A percentile compares a stretch with the other conserved stretches of the same genome.
phyloP scores from a whole-genome alignment of 2,113 vertebrate genomes.

The Hyperoodon ampullatus region DNA sequence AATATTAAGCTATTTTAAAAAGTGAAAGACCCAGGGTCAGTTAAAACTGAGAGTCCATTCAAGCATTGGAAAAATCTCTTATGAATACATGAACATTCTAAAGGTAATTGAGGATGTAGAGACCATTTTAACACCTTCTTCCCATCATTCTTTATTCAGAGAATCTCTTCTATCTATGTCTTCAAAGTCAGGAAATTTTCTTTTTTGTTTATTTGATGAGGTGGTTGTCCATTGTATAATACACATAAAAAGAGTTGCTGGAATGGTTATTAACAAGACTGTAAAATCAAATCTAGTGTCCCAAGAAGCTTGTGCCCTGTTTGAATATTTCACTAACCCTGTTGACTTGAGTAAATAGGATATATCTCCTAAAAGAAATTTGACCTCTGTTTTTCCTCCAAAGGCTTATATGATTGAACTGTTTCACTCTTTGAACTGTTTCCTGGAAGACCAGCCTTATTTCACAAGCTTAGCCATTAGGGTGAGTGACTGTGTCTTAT shows the following conservation, averaged over 20 bases:
- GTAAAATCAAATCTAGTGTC: not conserved
- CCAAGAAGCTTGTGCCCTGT: not conserved
- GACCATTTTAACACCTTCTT: not conserved
- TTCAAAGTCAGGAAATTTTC: not conserved
- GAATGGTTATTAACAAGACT: not conserved
- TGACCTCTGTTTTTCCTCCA: not conserved
- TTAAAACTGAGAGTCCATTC: not conserved
- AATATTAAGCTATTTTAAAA: conserved; percentile 1
- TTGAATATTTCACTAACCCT: not conserved
- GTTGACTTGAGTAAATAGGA: not conserved
- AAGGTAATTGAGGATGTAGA: not conserved
- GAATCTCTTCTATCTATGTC: not conserved
- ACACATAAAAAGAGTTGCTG: not conserved
- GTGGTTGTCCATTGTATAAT: not conserved
- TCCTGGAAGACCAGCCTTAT: not conserved
- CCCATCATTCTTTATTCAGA: not conserved
- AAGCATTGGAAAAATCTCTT: not conserved
- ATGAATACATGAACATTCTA: not conserved
- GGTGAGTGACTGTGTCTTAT: not conserved
- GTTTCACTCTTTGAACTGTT: not conserved
- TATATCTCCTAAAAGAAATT: not conserved
- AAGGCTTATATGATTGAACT: not conserved
- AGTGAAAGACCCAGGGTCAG: not conserved
- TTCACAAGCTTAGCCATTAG: not conserved
- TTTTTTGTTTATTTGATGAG: not conserved